Conservation (phyloP, 2,113 vertebrate species). For the Amphiprion ocellaris region DNA sequence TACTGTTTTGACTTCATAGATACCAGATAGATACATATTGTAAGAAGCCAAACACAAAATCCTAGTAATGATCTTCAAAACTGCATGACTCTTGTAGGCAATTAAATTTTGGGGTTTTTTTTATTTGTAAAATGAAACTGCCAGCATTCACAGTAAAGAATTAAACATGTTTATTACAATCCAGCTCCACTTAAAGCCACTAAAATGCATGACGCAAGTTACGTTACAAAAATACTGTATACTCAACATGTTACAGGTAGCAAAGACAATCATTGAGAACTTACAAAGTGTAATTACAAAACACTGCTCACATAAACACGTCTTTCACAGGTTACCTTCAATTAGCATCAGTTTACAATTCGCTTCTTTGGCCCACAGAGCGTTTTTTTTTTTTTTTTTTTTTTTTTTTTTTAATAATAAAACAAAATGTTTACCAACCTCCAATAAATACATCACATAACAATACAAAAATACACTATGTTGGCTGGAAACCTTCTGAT, state of each 20-base stretch:
- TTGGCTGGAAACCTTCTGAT: constrained; percentile 51
- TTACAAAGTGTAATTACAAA: constrained; percentile 52
- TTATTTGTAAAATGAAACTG: not conserved
- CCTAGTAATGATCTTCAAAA: too few relatives aligned
- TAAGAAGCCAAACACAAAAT: too few relatives aligned
- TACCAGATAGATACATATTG: too few relatives aligned
- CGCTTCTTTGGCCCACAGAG: constrained; percentile 41
- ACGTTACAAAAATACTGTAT: constrained; percentile 74
- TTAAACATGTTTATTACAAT: constrained; percentile 70
- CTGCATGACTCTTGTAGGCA: not conserved
- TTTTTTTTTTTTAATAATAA: constrained; percentile 18
- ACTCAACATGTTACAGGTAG: constrained; percentile 57
- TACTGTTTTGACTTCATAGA: too few relatives aligned
- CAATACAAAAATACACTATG: constrained; percentile 77
- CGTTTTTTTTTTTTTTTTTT: not conserved
- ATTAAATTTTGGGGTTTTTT: not conserved
- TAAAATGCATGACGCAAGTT: constrained; percentile 45
- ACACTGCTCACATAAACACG: constrained; percentile 29
- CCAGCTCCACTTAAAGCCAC: constrained; percentile 49
- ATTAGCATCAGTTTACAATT: constrained; percentile 13
- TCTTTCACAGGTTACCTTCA: constrained; percentile 41
- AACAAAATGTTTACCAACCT: constrained; percentile 15
- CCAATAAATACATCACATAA: constrained; percentile 75
- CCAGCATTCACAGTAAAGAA: not conserved
- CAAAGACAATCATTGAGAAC: constrained; percentile 56